Percentiles rank a stretch among this genome's conserved stretches.
Conservation (phyloP, 2,888 invertebrate genomes). For the Tetanocera ferruginea region DNA sequence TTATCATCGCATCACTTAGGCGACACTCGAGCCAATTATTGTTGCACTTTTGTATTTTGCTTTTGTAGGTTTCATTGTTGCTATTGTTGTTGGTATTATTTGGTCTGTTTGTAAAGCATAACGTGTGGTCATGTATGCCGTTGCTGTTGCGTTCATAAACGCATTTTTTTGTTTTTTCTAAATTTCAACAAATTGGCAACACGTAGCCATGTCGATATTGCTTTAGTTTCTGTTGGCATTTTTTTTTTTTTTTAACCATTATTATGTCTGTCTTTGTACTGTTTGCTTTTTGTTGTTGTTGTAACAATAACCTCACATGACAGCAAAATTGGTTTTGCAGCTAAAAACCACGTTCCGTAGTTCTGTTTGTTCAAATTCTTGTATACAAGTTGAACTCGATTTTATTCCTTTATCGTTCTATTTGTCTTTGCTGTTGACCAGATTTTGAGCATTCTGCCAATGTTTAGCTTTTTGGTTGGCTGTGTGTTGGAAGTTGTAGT, state of each 20-base stretch:
- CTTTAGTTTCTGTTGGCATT: background rate
- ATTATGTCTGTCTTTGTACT: background rate
- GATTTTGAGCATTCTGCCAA: too few species aligned
- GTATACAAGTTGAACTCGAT: too few species aligned
- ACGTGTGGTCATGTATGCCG: background rate
- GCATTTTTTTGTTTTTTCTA: background rate
- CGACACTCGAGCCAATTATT: too few species aligned
- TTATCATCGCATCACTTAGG: too few species aligned
- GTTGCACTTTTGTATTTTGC: background rate
- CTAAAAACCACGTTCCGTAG: too few species aligned
- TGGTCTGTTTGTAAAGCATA: background rate
- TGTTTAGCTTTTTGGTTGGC: too few species aligned
- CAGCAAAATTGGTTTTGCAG: too few species aligned
- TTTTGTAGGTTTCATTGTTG: background rate
- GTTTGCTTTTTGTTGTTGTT: background rate
- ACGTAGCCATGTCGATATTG: background rate
- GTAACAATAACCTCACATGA: too few species aligned
- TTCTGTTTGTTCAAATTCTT: too few species aligned
- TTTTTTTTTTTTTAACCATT: background rate
- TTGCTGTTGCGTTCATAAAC: background rate
- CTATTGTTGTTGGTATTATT: background rate
- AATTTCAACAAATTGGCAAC: background rate
- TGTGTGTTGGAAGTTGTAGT: too few species aligned
- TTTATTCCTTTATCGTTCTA: too few species aligned
- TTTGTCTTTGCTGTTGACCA: too few species aligned